phyloP scores from a whole-genome alignment of 2,888 invertebrate genomes.

The Carterocephalus palaemon region DNA sequence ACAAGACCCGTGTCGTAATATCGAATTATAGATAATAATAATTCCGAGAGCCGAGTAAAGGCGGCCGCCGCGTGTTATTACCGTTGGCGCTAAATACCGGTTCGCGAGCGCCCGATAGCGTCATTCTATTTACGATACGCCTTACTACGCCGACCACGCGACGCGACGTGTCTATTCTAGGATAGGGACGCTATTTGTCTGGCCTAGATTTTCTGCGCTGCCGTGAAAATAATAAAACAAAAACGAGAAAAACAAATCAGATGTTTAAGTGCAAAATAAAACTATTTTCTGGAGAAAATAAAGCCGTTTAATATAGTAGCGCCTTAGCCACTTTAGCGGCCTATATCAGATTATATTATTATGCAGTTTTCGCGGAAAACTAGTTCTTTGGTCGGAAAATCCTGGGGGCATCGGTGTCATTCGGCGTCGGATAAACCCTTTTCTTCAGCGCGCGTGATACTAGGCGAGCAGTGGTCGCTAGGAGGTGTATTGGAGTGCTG shows the following conservation, averaged over 20 bases:
- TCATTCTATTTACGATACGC: constrained; percentile 62
- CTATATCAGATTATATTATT: constrained; percentile 25
- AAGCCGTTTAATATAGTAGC: constrained; percentile 1
- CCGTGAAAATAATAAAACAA: constrained; percentile 40
- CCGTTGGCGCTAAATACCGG: constrained; percentile 33
- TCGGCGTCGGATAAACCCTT: constrained; percentile 78
- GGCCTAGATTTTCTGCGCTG: constrained; percentile 61
- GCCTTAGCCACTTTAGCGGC: constrained; percentile 3
- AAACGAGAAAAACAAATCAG: constrained; percentile 26
- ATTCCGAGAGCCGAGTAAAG: constrained; percentile 13
- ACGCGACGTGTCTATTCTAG: constrained; percentile 53
- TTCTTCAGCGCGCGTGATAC: constrained; percentile 79
- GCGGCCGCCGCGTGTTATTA: constrained; percentile 16
- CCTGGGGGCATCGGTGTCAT: constrained; percentile 66
- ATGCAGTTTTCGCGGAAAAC: constrained; percentile 55
- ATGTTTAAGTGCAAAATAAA: constrained; percentile 13
- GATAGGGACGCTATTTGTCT: constrained; percentile 53
- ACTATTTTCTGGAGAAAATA: no score
- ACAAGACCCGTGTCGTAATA: constrained; percentile 10
- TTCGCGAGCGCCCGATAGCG: constrained; percentile 34
- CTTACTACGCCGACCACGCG: constrained; percentile 54
- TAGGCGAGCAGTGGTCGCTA: constrained; percentile 62
- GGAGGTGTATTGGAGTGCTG: constrained; percentile 53
- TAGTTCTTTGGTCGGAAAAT: constrained; percentile 66
- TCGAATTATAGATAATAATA: constrained; percentile 20